Evolutionary conservation across 2,113 vertebrate species (phyloP).

Genomic region (Urocynchramus pylzowi): DNA sequence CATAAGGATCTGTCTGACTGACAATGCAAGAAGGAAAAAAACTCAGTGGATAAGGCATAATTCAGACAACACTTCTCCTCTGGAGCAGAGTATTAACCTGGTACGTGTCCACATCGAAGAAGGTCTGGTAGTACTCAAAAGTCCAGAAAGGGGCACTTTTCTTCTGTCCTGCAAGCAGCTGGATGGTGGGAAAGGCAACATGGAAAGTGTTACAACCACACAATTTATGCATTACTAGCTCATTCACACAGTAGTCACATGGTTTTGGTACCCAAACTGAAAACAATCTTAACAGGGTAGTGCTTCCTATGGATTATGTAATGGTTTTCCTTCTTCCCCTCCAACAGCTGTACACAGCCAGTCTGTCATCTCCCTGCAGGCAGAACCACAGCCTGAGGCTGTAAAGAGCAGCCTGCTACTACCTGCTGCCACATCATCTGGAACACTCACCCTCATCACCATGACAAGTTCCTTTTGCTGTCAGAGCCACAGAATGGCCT

Average conservation of each 20-base stretch:
- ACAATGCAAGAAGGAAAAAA: neutral
- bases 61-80: neutral
- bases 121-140: slow-evolving; percentile 94
- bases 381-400: neutral
- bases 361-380: neutral
- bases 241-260: neutral
- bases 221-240: neutral
- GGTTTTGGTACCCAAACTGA: neutral
- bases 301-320: neutral
- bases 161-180: slow-evolving; percentile 90
- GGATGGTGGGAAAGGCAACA: neutral
- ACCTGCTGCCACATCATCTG: neutral
- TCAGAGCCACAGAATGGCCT: neutral
- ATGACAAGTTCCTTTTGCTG: neutral
- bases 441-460: rapidly evolving
- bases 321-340: neutral
- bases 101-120: slow-evolving; percentile 92
- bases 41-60: neutral
- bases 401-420: neutral
- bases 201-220: neutral
- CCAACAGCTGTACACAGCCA: neutral
- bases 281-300: neutral
- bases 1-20: neutral
- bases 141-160: slow-evolving; percentile 94
- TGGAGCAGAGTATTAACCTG: slow-evolving; percentile 72